Evolutionary conservation across 2,797 vertebrate species (phyloP), one percentile per base, ranked within the genome.

Genomic region (Chiloscyllium punctatum): DNA sequence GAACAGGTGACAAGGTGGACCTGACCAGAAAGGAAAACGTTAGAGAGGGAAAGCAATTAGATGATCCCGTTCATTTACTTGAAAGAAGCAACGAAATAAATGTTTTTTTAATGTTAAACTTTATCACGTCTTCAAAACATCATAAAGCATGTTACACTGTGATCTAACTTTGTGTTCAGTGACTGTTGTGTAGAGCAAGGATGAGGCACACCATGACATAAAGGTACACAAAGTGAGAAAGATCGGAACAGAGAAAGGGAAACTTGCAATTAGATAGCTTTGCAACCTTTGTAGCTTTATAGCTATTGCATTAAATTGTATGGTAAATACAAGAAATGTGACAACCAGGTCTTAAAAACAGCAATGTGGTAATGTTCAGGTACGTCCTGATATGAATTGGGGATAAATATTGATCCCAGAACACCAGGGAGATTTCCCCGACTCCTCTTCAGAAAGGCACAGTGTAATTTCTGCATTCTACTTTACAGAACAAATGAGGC

Each of bases 1-100:
- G 98, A 99, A 96, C 98, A 99, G 96, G 98, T 98, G 96, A 99
- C 98, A 84, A 99, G 97, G 95, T 99, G 98, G 94, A 99, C 98
- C 98, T 99, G 77, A 1, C 66, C 53, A 95, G 48, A 25, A 25
- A 1, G 42, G 25, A 23, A 71, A 71, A 94, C 1, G n/a, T 74
- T 8, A 69, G 87, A 30, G 27, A 91, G 33, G 62, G 66, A 42
- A n/a, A 79, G 4, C 30, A 90, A 42, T 92, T 66, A 69, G 62
- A 37, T 21, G 37, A 8, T 92, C 90, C 3, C 1, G 37, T 92
- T 92, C 62, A 92, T 42, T 91, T 23, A 68, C n/a, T 42, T 42
- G 18, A 92, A 9, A 0, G n/a, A 68, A 37, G 18, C 21, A 92
- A 68, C 68, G 21, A 69, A 92, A 13, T 7, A 69, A 69, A 42